phyloP scores from a whole-genome alignment of 1,140 invertebrate genomes.

The Ceratosolen solmsi region DNA sequence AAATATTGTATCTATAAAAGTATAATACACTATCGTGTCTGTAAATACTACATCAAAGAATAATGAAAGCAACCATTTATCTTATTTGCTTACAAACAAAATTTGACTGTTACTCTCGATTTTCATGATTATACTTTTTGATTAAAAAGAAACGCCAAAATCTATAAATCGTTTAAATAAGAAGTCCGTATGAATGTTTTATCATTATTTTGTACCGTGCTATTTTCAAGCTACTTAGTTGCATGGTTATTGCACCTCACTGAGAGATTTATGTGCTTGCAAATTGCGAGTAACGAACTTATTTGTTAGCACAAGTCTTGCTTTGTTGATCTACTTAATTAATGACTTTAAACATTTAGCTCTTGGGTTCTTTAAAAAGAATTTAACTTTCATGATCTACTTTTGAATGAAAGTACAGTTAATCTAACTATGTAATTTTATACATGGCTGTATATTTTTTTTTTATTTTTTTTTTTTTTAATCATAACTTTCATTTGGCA shows the following conservation, averaged over 20 bases:
- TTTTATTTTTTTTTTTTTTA: too few relatives aligned
- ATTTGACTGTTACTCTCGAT: too few relatives aligned
- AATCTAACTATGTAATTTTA: background rate
- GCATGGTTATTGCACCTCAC: background rate
- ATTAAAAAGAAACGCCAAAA: too few relatives aligned
- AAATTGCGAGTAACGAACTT: constrained; percentile 36
- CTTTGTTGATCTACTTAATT: constrained; percentile 5
- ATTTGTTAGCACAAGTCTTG: background rate
- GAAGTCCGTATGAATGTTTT: background rate
- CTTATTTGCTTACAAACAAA: background rate
- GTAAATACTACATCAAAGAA: too few relatives aligned
- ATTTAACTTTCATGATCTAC: background rate
- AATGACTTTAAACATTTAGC: background rate
- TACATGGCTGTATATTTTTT: too few relatives aligned
- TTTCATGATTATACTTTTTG: too few relatives aligned
- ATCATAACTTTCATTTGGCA: too few relatives aligned
- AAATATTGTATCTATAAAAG: too few relatives aligned
- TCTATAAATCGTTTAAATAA: background rate
- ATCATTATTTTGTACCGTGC: background rate
- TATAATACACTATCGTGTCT: too few relatives aligned
- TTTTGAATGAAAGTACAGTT: background rate
- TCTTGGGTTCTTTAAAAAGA: background rate
- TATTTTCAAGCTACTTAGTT: constrained; percentile 16
- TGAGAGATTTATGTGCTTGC: constrained; percentile 14
- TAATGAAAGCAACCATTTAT: too few relatives aligned